Evolutionary conservation across 2,797 vertebrate species (phyloP).

Genomic region (Tadarida brasiliensis): DNA sequence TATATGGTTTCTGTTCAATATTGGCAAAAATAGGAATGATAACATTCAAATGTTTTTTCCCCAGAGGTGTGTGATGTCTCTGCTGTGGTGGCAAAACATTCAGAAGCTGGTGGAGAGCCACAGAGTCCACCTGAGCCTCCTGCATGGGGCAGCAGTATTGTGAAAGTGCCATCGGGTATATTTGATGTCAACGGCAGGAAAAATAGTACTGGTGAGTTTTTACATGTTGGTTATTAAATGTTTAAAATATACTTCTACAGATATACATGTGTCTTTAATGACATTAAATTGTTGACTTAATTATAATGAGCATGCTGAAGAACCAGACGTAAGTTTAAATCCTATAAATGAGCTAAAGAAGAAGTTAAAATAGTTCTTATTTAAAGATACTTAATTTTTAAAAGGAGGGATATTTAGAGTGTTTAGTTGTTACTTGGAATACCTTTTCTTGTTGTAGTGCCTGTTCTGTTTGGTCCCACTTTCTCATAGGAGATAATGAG

Average conservation of each 20-base stretch:
- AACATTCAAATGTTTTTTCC: conserved; percentile 48
- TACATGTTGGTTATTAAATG: neutral
- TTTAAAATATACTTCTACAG: neutral
- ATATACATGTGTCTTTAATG: neutral
- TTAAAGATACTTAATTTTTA: neutral
- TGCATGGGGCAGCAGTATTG: conserved; percentile 92
- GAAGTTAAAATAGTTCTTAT: neutral
- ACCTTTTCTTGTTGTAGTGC: neutral
- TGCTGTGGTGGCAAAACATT: conserved; percentile 88
- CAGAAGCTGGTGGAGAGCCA: conserved; percentile 86
- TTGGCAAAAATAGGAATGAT: conserved; percentile 34
- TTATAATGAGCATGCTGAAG: conserved; percentile 13
- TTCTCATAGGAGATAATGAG: neutral
- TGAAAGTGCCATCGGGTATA: conserved; percentile 93
- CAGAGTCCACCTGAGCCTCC: conserved; percentile 85
- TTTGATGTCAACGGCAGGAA: conserved; percentile 89
- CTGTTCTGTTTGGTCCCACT: neutral
- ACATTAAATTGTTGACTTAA: neutral
- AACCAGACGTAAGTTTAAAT: conserved; percentile 2
- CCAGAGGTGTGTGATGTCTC: conserved; percentile 81
- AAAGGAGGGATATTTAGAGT: neutral
- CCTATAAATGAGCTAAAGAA: neutral
- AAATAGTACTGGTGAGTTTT: conserved; percentile 86
- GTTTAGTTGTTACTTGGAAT: neutral
- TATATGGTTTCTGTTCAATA: conserved; percentile 22